Evolutionary conservation across 1,140 invertebrate species (phyloP), one percentile per base, ranked within the genome.

Genomic region (Drosophila mojavensis): DNA sequence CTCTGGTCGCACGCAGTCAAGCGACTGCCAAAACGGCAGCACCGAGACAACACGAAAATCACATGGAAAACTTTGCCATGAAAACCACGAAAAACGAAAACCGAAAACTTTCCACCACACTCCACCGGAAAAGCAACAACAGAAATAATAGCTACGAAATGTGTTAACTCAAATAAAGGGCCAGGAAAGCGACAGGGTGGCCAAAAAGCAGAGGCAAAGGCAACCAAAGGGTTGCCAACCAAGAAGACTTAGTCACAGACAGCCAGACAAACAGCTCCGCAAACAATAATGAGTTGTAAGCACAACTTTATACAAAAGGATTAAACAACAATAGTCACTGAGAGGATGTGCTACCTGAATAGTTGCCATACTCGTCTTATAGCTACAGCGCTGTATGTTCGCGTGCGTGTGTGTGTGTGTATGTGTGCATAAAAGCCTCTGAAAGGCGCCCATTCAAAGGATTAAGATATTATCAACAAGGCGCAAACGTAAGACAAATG

Each of bases 231-330:
- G 20, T 43, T 36, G 15, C 9, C 11, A 26, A 3, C 11, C 26
- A n/a, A 53, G 50, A 17, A 5, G 7, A 45, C 36, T 11, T 39
- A 45, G 43, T 5, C 43, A 47, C 51, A 76, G 68, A 78, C 64
- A 66, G 43, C 30, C 50, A 36, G 59, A 50, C 28, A 53, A 20
- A 17, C 48, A 63, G 48, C n/a, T 15, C 55, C 83, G 68, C 71
- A 76, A 60, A 74, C 79, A 82, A 86, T 86, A 86, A 86, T 86
- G 79, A 86, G 83, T 79, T 86, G 83, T 88, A 88, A 86, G 83
- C 83, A 55, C 72, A 82, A 86, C 76, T 83, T 88, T 75, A 88
- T 81, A 88, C 79, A 88, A 86, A 79, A 86, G 79, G 83, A 79
- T 86, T 86, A 86, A 74, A 77, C 76, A 86, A 88, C 83, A 86